Evolutionary conservation across 2,797 vertebrate species (phyloP).

Genomic region (Salmo trutta): DNA sequence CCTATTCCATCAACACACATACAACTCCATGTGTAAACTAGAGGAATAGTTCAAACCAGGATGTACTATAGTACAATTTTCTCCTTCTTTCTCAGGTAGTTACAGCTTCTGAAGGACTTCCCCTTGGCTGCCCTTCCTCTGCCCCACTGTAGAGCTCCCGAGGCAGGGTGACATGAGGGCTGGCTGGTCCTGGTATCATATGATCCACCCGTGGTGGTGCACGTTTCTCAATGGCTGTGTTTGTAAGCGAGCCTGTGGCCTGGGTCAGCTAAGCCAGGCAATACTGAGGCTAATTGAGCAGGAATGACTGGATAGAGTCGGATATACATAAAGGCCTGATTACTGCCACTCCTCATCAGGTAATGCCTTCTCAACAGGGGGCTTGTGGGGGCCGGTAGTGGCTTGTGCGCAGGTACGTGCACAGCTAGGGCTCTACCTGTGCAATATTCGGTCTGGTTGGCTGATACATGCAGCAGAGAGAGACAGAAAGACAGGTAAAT

Average conservation of each 20-base stretch:
- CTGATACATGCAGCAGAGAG: too few species aligned
- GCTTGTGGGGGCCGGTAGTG: constrained; percentile 6
- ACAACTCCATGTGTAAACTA: not conserved
- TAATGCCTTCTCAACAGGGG: constrained; percentile 42
- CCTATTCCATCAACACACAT: not conserved
- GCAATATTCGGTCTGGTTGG: too few species aligned
- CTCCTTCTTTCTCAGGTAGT: not conserved
- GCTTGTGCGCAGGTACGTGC: too few species aligned
- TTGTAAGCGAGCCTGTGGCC: constrained; percentile 25
- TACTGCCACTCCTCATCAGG: constrained; percentile 66
- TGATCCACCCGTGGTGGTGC: constrained; percentile 47
- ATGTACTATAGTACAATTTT: too few species aligned
- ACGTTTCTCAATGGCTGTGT: constrained; percentile 52
- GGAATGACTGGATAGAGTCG: constrained; percentile 33
- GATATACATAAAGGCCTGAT: constrained; percentile 56
- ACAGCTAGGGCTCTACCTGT: too few species aligned
- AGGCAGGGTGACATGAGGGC: constrained; percentile 21
- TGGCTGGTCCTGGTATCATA: constrained; percentile 42
- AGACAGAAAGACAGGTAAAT: too few species aligned
- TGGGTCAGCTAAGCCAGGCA: constrained; percentile 43
- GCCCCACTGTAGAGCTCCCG: constrained; percentile 31
- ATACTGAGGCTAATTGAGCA: constrained; percentile 51
- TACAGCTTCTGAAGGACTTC: not conserved
- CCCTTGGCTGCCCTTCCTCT: constrained; percentile 10
- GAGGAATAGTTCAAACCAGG: not conserved